Evolutionary conservation across 2,888 invertebrate genomes (phyloP).

Genomic region (Hyalella azteca): DNA sequence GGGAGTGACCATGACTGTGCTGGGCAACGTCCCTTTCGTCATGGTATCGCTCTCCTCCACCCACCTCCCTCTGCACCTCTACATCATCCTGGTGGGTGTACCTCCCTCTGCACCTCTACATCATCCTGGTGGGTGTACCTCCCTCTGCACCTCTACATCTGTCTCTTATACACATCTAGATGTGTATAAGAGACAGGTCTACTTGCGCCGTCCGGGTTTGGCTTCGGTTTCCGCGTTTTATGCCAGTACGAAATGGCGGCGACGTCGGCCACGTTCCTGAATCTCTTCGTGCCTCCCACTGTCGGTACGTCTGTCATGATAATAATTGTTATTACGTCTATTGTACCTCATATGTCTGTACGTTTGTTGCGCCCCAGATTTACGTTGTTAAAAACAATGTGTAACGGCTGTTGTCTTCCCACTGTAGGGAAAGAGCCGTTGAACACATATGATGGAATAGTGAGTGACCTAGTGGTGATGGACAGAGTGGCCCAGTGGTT

Average conservation of each 20-base stretch:
- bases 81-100: slow-evolving; percentile 26
- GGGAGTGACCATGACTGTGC: slow-evolving; percentile 39
- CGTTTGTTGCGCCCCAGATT: no score
- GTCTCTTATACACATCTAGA: background rate
- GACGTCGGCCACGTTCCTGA: slow-evolving; percentile 5
- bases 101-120: background rate
- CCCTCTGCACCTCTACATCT: background rate
- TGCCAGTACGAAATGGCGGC: slow-evolving; percentile 46
- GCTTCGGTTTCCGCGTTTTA: slow-evolving; percentile 48
- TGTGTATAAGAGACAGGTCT: background rate
- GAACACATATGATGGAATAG: no score
- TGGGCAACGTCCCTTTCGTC: slow-evolving; percentile 48
- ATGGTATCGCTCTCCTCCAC: slow-evolving; percentile 40
- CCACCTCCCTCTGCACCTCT: slow-evolving; percentile 30
- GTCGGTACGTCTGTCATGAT: no score
- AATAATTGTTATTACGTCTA: no score
- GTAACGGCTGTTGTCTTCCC: no score
- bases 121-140: background rate
- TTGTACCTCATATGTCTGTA: no score
- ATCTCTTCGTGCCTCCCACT: slow-evolving; percentile 44
- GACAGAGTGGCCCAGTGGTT: no score
- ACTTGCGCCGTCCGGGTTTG: slow-evolving; percentile 43
- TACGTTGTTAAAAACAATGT: no score
- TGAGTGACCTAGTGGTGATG: no score
- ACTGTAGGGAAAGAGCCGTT: no score